A percentile compares a stretch with the other conserved stretches of the same genome.
These are phyloP conservation scores for Coregonus clupeaformis DNA, from an alignment of 2,113 vertebrate genomes.

Conservation along the genomic window DNA sequence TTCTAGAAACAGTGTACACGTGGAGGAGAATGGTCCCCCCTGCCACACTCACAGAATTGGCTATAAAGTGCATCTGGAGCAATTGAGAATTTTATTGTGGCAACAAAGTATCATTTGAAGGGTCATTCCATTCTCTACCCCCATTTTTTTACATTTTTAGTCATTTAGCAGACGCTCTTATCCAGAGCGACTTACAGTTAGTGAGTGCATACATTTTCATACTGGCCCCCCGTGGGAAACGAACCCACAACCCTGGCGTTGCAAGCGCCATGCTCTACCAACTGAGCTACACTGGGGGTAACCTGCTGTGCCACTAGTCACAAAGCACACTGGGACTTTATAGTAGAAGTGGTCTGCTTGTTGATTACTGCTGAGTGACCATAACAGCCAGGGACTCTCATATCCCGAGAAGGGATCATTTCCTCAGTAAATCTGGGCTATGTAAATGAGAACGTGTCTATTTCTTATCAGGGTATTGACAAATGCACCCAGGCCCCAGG, in stretches of 20 bases:
- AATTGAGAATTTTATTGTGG: slow-evolving; percentile 57
- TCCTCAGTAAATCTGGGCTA: slow-evolving; percentile 60
- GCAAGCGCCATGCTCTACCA: too few species aligned
- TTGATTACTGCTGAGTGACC: slow-evolving; percentile 65
- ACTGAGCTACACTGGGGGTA: too few species aligned
- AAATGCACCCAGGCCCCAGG: not conserved
- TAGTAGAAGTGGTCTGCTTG: slow-evolving; percentile 48
- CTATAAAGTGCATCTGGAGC: slow-evolving; percentile 33
- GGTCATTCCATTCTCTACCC: slow-evolving; percentile 43
- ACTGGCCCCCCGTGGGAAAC: too few species aligned
- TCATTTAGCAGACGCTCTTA: too few species aligned
- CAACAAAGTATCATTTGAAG: slow-evolving; percentile 48
- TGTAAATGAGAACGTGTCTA: slow-evolving; percentile 21
- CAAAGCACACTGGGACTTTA: slow-evolving; percentile 48
- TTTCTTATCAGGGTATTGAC: slow-evolving; percentile 26
- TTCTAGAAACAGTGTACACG: not conserved
- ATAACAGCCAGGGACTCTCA: slow-evolving; percentile 60
- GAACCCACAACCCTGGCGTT: too few species aligned
- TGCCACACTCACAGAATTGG: slow-evolving; percentile 24
- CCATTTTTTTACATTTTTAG: too few species aligned
- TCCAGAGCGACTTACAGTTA: too few species aligned
- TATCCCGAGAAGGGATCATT: slow-evolving; percentile 66
- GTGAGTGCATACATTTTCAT: too few species aligned
- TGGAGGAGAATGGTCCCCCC: not conserved
- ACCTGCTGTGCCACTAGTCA: slow-evolving; percentile 27